These are phyloP conservation scores for Clepsis dumicolana DNA, from an alignment of 2,888 invertebrate genomes.

Conservation along the genomic window DNA sequence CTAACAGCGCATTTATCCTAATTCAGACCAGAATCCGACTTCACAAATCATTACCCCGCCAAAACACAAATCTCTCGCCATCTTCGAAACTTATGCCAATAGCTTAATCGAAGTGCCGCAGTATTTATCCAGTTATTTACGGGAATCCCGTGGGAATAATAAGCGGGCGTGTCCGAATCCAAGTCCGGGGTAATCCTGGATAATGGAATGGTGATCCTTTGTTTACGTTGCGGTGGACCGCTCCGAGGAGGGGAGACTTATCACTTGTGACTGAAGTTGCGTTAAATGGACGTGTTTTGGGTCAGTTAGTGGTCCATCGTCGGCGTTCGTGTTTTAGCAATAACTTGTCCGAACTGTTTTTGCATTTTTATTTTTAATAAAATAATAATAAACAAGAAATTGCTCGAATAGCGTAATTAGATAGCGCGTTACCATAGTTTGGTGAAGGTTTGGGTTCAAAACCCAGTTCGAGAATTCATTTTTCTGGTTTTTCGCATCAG, in stretches of 20 bases:
- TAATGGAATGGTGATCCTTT: constrained; percentile 54
- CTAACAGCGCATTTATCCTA: too few species aligned
- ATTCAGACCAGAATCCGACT: not conserved
- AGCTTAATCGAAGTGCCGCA: constrained; percentile 31
- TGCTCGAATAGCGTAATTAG: too few species aligned
- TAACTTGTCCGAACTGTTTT: too few species aligned
- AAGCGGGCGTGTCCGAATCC: constrained; percentile 41
- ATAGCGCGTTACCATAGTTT: too few species aligned
- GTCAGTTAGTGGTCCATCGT: too few species aligned
- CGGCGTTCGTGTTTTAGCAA: too few species aligned
- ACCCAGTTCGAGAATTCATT: too few species aligned
- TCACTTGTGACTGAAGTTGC: not conserved
- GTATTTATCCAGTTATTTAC: constrained; percentile 26
- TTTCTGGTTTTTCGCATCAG: too few species aligned
- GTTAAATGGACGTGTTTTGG: too few species aligned
- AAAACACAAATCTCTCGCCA: not conserved
- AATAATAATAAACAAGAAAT: too few species aligned
- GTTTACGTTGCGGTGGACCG: constrained; percentile 47
- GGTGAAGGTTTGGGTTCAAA: too few species aligned
- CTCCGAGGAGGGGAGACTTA: constrained; percentile 13
- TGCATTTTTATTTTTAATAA: too few species aligned
- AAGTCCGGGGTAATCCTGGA: constrained; percentile 48
- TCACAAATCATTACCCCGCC: not conserved
- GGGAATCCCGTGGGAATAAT: constrained; percentile 33
- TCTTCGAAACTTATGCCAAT: constrained; percentile 1